phyloP scores from a whole-genome alignment of 2,113 vertebrate species.

The Orthonyx spaldingii region DNA sequence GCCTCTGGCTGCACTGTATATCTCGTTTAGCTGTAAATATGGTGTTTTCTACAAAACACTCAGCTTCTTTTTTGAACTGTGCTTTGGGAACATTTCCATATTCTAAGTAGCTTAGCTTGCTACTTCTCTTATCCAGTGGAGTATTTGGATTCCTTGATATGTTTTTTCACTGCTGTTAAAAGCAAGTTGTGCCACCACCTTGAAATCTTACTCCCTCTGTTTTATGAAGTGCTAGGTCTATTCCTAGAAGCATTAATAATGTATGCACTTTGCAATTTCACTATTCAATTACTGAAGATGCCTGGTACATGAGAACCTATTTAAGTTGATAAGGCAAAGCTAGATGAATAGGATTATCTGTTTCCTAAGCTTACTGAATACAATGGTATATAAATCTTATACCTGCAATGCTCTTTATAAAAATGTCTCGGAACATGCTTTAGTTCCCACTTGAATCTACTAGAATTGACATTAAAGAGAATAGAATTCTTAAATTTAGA shows the following conservation, averaged over 20 bases:
- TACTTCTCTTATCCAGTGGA: neutral
- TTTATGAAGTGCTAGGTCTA: neutral
- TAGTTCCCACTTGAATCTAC: neutral
- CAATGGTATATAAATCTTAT: neutral
- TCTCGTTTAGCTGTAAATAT: neutral
- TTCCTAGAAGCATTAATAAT: slow-evolving; percentile 32
- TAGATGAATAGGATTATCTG: slow-evolving; percentile 22
- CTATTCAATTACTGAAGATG: neutral
- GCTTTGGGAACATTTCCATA: neutral
- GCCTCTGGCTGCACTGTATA: neutral
- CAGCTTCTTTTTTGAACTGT: neutral
- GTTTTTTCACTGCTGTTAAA: neutral
- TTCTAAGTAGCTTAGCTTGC: neutral
- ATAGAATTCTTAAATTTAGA: neutral
- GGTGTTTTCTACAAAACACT: rapidly evolving
- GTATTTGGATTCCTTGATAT: neutral
- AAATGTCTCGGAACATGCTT: neutral
- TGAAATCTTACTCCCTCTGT: neutral
- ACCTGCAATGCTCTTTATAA: neutral
- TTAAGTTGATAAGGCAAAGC: slow-evolving; percentile 14
- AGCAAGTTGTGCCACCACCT: neutral
- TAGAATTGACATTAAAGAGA: neutral
- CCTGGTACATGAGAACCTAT: neutral
- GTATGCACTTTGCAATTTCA: slow-evolving; percentile 4
- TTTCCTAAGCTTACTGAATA: neutral